Conservation (phyloP, 2,888 invertebrate genomes). For the Callyntrura sp. region DNA sequence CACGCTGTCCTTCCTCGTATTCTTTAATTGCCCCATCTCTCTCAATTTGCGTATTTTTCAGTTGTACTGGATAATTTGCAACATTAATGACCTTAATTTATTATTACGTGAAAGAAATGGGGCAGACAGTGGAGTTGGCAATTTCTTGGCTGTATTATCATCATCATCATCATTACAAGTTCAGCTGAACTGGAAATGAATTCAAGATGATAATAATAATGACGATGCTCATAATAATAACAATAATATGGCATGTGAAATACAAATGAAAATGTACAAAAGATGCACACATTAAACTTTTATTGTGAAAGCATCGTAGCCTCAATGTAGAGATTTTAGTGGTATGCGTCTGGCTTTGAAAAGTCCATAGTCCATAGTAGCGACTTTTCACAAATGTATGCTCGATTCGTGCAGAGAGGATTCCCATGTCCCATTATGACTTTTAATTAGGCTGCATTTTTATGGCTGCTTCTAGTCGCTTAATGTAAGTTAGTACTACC, state of each 20-base stretch:
- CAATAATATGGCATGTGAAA: background rate
- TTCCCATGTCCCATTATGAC: slow-evolving; percentile 58
- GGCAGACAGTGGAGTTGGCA: background rate
- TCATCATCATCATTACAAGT: slow-evolving; percentile 22
- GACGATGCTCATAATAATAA: background rate
- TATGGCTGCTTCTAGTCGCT: slow-evolving; percentile 43
- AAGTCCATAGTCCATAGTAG: background rate
- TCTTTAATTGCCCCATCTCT: slow-evolving; percentile 15
- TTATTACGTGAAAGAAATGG: slow-evolving; percentile 50
- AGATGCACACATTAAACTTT: background rate
- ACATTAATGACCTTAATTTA: slow-evolving; percentile 70
- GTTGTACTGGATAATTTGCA: slow-evolving; percentile 3
- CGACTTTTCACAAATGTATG: background rate
- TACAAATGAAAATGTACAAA: background rate
- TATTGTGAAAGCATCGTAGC: background rate
- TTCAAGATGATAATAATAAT: background rate
- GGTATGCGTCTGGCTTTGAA: too few species aligned
- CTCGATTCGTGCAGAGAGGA: slow-evolving; percentile 11
- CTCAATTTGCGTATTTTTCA: background rate
- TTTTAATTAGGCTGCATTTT: slow-evolving; percentile 73
- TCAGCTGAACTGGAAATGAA: slow-evolving; percentile 38
- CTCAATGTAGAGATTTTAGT: background rate
- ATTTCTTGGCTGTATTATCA: slow-evolving; percentile 19
- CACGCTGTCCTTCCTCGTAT: background rate
- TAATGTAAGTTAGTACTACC: background rate